Evolutionary conservation across 2,113 vertebrate species (phyloP), one percentile per base, ranked within the genome.

Genomic region (Octodon degus): DNA sequence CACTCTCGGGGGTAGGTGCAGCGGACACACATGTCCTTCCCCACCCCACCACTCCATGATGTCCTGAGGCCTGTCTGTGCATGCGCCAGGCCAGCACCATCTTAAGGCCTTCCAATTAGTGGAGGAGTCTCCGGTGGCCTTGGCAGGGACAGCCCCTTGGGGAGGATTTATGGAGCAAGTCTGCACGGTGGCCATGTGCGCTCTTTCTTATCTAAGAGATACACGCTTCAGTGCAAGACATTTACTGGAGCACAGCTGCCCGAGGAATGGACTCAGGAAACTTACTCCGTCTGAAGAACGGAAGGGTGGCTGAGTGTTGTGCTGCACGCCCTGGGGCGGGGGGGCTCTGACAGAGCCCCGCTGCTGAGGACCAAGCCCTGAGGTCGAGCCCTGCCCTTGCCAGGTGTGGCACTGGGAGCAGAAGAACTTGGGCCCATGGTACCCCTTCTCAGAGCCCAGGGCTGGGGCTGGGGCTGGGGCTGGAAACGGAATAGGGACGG

Each of bases 181-280:
- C 25, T 32, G 34, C 6, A 34, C 22, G 20, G 85, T 43, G 30
- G 13, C 76, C 65, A 32, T 0, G 0, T 24, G 58, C 70, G 91
- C 86, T 74, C 37, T 60, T 62, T 91, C 53, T n/a, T 68, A 70
- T 62, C 86, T 37, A n/a, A 80, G 81, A 79, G 86, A 87, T 37
- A 65, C 92, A 92, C 76, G 9, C 27, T 32, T 90, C 76, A 5
- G 37, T 60, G 27, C 80, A 50, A 53, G 74, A 34, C 47, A 70
- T 67, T 85, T 58, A 82, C 22, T 24, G 32, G 43, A 50, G 40
- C 0, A 1, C n/a, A 20, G 80, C 67, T 40, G 40, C 60, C 53
- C 24, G 50, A 81, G 79, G 70, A 55, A 60, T 9, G 3, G 40
- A 65, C 60, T 67, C 77, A 37, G 8, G 32, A 60, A 34, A 30